Evolutionary conservation across 2,888 invertebrate genomes (phyloP).

Genomic region (Baronia brevicornis): DNA sequence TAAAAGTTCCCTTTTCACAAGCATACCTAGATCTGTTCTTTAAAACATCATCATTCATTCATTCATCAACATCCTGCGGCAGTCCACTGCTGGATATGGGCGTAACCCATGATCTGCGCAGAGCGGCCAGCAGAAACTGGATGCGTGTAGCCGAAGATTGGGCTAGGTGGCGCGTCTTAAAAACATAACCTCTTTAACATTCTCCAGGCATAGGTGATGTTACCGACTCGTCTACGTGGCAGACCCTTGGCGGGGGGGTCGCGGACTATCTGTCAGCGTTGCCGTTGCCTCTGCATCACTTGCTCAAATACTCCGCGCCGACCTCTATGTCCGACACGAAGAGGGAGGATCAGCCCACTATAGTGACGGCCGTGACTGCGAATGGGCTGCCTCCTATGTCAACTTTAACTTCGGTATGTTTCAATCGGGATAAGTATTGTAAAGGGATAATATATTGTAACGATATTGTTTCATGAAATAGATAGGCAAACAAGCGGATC

Average conservation of each 20-base stretch:
- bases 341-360: conserved; percentile 78
- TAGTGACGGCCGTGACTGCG: conserved; percentile 62
- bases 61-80: no score
- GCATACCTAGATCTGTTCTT: not conserved
- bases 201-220: conserved; percentile 61
- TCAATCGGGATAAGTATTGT: no score
- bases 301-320: conserved; percentile 86
- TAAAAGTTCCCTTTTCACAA: no score
- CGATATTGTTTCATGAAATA: no score
- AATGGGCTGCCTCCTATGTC: conserved; percentile 44
- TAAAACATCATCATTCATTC: conserved; percentile 2
- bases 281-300: conserved; percentile 87
- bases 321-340: conserved; percentile 77
- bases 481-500: no score
- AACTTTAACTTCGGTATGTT: conserved; percentile 38
- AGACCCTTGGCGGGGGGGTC: conserved; percentile 85
- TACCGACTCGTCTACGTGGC: conserved; percentile 78
- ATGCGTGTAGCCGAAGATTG: no score
- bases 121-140: no score
- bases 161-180: no score
- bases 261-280: conserved; percentile 90
- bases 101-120: no score
- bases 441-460: no score
- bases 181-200: no score
- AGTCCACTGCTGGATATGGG: no score